Conservation (phyloP, 2,113 vertebrate species). For the Scytalopus superciliaris region DNA sequence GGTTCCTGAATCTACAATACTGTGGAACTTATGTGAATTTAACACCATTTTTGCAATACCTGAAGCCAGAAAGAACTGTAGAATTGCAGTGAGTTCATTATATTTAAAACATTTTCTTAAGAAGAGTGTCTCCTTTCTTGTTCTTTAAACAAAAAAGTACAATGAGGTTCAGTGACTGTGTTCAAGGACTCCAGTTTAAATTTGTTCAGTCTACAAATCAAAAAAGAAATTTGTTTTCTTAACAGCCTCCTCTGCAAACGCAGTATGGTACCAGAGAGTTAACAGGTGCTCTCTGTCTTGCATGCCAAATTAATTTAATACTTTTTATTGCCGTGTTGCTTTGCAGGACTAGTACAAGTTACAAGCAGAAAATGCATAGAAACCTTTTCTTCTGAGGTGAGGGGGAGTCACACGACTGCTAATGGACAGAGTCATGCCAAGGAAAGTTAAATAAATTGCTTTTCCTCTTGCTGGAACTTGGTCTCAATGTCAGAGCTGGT, state of each 20-base stretch:
- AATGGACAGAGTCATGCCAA: not conserved
- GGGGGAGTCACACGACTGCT: not conserved
- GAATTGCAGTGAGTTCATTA: not conserved
- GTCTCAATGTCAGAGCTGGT: not conserved
- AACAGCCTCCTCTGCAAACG: conserved; percentile 45
- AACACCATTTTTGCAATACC: not conserved
- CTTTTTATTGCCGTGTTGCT: not conserved
- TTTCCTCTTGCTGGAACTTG: not conserved
- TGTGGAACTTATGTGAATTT: not conserved
- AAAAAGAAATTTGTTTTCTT: conserved; percentile 60
- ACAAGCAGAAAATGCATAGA: not conserved
- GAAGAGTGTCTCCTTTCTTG: not conserved
- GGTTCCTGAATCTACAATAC: not conserved
- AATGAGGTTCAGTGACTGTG: not conserved
- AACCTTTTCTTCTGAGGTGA: not conserved
- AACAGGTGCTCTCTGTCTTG: conserved; percentile 29
- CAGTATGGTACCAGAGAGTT: not conserved
- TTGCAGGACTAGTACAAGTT: not conserved
- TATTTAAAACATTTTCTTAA: not conserved
- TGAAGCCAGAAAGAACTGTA: not conserved
- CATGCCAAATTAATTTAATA: conserved; percentile 19
- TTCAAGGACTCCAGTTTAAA: conserved; percentile 40
- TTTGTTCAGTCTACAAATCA: conserved; percentile 48
- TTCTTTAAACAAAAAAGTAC: conserved; percentile 35
- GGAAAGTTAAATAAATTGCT: not conserved